Conservation (phyloP, 2,888 invertebrate species). For the Ashinkailepas kermadecensis region DNA sequence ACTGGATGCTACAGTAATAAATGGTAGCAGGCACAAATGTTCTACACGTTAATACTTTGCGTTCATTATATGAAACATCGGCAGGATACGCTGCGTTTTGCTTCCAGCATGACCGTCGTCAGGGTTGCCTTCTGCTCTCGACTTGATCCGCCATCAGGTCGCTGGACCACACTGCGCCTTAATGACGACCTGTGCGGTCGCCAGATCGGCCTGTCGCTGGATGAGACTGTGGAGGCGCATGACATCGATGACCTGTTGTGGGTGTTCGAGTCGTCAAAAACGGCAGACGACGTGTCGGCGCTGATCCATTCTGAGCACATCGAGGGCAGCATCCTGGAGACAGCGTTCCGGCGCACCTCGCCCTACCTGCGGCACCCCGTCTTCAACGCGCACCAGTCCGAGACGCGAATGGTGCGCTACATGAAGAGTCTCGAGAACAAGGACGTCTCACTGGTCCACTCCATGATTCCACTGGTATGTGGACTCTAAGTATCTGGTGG, state of each 20-base stretch:
- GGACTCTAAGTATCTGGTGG: too few relatives aligned
- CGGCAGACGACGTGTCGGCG: slow-evolving; percentile 41
- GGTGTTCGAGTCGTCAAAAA: slow-evolving; percentile 63
- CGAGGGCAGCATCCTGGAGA: slow-evolving; percentile 52
- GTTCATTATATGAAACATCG: too few relatives aligned
- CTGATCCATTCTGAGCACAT: slow-evolving; percentile 34
- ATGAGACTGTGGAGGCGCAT: slow-evolving; percentile 80
- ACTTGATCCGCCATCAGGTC: too few relatives aligned
- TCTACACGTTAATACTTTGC: too few relatives aligned
- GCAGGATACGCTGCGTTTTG: too few relatives aligned
- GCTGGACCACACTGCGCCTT: too few relatives aligned
- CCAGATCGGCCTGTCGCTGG: slow-evolving; percentile 79
- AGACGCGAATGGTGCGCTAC: slow-evolving; percentile 88
- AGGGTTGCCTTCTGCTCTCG: too few relatives aligned
- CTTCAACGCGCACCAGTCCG: slow-evolving; percentile 89
- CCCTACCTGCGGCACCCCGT: slow-evolving; percentile 81
- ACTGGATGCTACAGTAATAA: too few relatives aligned
- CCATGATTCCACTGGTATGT: slow-evolving; percentile 89
- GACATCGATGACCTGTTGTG: slow-evolving; percentile 84
- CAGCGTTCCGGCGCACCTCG: slow-evolving; percentile 65
- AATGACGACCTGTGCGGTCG: slow-evolving; percentile 30
- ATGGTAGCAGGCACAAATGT: too few relatives aligned
- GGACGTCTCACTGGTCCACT: slow-evolving; percentile 93
- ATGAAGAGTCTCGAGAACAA: slow-evolving; percentile 98
- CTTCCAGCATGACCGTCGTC: too few relatives aligned